These are phyloP conservation scores for Liodrosophila aerea DNA, from an alignment of 2,888 invertebrate species.

Conservation along the genomic window DNA sequence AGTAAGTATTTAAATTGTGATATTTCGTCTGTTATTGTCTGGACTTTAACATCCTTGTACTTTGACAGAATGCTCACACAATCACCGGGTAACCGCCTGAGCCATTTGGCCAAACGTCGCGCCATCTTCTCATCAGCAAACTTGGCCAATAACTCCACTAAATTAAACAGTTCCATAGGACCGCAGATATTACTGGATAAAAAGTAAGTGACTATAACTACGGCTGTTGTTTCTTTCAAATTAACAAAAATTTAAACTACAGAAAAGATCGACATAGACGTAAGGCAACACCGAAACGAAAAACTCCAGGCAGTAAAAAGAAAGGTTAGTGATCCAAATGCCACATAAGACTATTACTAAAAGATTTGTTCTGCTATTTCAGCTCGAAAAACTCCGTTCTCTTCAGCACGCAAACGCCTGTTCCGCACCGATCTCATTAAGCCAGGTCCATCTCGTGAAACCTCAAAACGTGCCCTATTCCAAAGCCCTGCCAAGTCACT, in stretches of 20 bases:
- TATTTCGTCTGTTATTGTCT: too few species aligned
- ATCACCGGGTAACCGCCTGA: slow-evolving; percentile 90
- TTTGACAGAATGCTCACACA: slow-evolving; percentile 82
- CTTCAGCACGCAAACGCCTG: slow-evolving; percentile 78
- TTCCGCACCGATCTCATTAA: slow-evolving; percentile 73
- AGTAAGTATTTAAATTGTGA: slow-evolving; percentile 83
- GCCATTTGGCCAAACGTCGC: slow-evolving; percentile 89
- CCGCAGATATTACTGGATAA: slow-evolving; percentile 80
- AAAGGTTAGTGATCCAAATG: slow-evolving; percentile 57
- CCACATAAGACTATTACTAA: background rate
- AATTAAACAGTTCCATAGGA: slow-evolving; percentile 70
- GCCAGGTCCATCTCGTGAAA: slow-evolving; percentile 83
- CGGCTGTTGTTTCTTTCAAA: background rate
- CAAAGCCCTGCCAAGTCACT: slow-evolving; percentile 86
- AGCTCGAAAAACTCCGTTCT: slow-evolving; percentile 80
- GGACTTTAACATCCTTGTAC: too few species aligned
- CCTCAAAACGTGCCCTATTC: slow-evolving; percentile 88
- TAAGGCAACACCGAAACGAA: slow-evolving; percentile 82
- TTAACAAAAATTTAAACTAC: too few species aligned
- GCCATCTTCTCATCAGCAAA: slow-evolving; percentile 90
- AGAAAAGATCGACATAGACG: slow-evolving; percentile 77
- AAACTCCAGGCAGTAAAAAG: slow-evolving; percentile 84
- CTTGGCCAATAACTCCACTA: slow-evolving; percentile 83
- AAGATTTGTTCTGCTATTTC: slow-evolving; percentile 1
- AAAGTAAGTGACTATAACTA: slow-evolving; percentile 60